Conservation (phyloP, 2,113 vertebrate genomes). For the Sander vitreus region DNA sequence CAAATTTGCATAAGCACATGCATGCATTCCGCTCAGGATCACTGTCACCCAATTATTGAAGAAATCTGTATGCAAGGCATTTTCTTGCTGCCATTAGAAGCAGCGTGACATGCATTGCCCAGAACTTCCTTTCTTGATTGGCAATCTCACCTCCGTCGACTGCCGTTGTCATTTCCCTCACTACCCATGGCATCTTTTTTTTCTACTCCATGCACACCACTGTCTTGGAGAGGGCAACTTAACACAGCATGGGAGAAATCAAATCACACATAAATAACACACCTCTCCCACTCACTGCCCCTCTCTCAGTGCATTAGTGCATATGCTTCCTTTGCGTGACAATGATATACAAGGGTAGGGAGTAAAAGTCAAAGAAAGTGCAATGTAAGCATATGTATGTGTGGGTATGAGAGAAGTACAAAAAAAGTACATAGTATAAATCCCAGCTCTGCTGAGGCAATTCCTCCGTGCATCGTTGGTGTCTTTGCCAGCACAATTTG, state of each 20-base stretch:
- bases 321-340: constrained; percentile 42
- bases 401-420: constrained; percentile 9
- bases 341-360: constrained; percentile 58
- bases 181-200: constrained; percentile 46
- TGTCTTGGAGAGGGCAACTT: constrained; percentile 55
- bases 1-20: constrained; percentile 69
- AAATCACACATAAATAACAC: constrained; percentile 62
- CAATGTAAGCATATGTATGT: constrained; percentile 68
- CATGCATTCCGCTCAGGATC: constrained; percentile 63
- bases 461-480: constrained; percentile 75
- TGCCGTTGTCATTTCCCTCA: constrained; percentile 58
- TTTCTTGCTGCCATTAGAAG: constrained; percentile 46
- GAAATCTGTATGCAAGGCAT: constrained; percentile 63
- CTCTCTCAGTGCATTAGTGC: constrained; percentile 25
- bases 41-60: constrained; percentile 69
- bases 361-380: constrained; percentile 68
- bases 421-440: constrained; percentile 58
- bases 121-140: constrained; percentile 69
- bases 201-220: constrained; percentile 11
- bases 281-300: constrained; percentile 29
- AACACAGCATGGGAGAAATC: constrained; percentile 41
- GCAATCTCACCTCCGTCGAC: constrained; percentile 53
- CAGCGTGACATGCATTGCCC: constrained; percentile 38
- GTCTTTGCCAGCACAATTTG: constrained; percentile 78
- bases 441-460: constrained; percentile 57